phyloP scores from a whole-genome alignment of 1,140 invertebrate species.

The Colletes latitarsis region DNA sequence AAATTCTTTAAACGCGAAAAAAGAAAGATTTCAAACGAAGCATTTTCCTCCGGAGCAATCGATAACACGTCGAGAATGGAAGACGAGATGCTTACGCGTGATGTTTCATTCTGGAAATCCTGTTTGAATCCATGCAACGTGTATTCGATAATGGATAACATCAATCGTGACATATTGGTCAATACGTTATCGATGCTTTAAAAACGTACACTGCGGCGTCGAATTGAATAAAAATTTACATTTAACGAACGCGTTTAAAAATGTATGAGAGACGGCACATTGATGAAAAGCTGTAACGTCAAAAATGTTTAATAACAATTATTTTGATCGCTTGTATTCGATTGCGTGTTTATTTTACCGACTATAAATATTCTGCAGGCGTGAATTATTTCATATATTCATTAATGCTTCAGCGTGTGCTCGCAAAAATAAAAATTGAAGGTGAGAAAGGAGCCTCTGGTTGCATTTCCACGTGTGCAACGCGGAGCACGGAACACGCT shows the following conservation, averaged over 20 bases:
- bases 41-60: neutral
- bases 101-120: neutral
- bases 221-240: neutral
- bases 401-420: neutral
- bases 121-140: neutral
- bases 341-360: too few species aligned
- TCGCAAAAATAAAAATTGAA: too few species aligned
- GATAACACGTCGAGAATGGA: neutral
- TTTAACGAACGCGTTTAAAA: neutral
- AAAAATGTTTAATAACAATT: too few species aligned
- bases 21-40: neutral
- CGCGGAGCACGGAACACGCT: neutral
- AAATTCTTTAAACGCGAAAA: neutral
- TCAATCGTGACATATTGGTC: neutral
- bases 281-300: too few species aligned
- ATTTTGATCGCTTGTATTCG: too few species aligned
- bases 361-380: too few species aligned
- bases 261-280: neutral
- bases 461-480: neutral
- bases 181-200: neutral
- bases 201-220: neutral
- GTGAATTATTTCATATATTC: too few species aligned
- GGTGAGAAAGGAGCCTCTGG: too few species aligned
- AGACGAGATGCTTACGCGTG: too few species aligned
- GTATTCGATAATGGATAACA: neutral